Evolutionary conservation across 2,113 vertebrate species (phyloP).

Genomic region (Tyrannus savana): DNA sequence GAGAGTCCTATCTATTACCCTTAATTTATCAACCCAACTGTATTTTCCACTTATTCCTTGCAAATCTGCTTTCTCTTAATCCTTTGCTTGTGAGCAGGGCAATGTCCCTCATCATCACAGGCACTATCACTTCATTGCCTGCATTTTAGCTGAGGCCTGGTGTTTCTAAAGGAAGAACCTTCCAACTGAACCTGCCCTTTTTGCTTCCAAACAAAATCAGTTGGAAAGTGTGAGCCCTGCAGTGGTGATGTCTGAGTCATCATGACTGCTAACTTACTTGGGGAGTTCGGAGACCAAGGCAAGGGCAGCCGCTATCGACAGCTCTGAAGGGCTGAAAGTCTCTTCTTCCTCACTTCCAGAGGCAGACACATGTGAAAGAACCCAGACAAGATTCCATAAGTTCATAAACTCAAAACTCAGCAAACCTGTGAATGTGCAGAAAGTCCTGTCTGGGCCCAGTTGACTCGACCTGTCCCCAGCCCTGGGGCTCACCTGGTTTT

Average conservation of each 20-base stretch:
- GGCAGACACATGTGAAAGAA: background rate
- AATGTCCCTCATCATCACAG: background rate
- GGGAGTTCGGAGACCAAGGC: constrained; percentile 63
- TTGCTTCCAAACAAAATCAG: rapidly evolving
- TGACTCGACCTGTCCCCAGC: background rate
- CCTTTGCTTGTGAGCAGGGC: background rate
- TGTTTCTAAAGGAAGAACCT: background rate
- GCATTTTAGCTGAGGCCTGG: background rate
- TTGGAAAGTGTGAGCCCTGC: background rate
- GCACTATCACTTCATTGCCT: background rate
- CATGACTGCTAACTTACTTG: constrained; percentile 46
- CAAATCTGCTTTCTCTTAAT: background rate
- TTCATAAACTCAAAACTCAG: background rate
- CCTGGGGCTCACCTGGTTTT: constrained; percentile 69
- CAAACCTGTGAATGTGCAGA: background rate
- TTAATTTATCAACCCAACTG: background rate
- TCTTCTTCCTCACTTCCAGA: constrained; percentile 75
- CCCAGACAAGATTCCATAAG: background rate
- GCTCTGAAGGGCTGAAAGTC: constrained; percentile 67
- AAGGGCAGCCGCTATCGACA: constrained; percentile 76
- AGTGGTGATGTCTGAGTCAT: rapidly evolving
- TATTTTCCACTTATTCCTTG: background rate
- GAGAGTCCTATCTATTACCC: background rate
- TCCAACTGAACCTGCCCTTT: background rate
- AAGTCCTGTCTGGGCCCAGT: background rate